Evolutionary conservation across 2,113 vertebrate genomes (phyloP), one percentile per base, ranked within the genome.

Genomic region (Barnardius zonarius): DNA sequence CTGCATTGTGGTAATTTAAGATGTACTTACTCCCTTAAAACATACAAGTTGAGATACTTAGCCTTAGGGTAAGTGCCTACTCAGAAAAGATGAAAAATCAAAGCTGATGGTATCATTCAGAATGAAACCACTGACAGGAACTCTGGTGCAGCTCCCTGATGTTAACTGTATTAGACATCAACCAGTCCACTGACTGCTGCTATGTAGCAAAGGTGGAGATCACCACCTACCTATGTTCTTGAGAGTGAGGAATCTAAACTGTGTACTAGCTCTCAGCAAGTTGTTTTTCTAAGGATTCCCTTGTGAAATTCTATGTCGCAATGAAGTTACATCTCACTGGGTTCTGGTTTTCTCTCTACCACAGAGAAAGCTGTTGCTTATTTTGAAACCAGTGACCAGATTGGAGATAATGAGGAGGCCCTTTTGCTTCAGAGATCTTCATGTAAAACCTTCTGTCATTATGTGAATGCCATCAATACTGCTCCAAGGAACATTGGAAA

Each of bases 401-500:
- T 98, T 96, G 98, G 98, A 43, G 98, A 99, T 94, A 96, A 98
- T 3, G 98, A 98, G 61, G 98, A 98, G 51, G 97, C 98, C 16
- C 97, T 98, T 17, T 94, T 99, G 80, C 97, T 98, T 69, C 98
- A 98, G 86, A 98, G 98, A 72, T 98, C 98, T 33, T 98, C 98
- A 5, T 98, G 98, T 64, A 98, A 98, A 96, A 98, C 98, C 11
- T 98, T 99, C 93, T 99, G 99, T 96, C 99, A 98, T 92, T 99
- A 99, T 3, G 98, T 99, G 82, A 98, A 97, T 23, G 98, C 98
- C 81, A 98, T 99, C 93, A 99, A 99, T 66, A 97, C 98, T 12
- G 98, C 99, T 12, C 98, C 99, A 48, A 97, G 99, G 86, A 99
- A 97, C 97, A 99, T 99, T 11, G 99, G 99, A 39, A 99, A 99